Base-by-base conservation (phyloP, 2,113 vertebrate species). In the Sinocyclocheilus rhinocerous region DNA sequence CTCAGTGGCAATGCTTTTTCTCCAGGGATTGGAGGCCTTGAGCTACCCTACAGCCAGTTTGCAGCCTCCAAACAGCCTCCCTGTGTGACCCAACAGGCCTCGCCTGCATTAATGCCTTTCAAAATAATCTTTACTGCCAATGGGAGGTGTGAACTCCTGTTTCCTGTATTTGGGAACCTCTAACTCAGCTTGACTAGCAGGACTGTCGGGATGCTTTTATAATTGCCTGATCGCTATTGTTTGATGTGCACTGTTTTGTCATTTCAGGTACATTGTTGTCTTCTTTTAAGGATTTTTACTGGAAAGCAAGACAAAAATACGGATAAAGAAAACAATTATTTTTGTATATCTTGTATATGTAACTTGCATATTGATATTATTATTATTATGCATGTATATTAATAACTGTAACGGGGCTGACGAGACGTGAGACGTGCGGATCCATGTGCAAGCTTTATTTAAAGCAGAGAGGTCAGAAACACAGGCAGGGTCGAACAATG, bases 21-120 rank as follows among this genome's bases (percentile, higher is more conserved):
- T 93, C 93, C 24, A 0, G 91, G 92, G 94, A 94, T 90, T 65
- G 59, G 89, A 90, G 89, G 91, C 94, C 92, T 89, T 88, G 86
- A 93, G 94, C 94, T 93, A 92, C 92, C 93, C 91, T 87, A 88
- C 87, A 94, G 93, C 93, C 91, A 93, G 84, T 87, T 72, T 84
- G 87, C 91, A 91, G 80, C 59, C 84, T 33, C 29, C 29, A 33
- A 33, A 33, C 29, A 33, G 29, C 29, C 29, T 33, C 29, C 29
- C 86, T 91, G 89, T 87, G 79, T 87, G 88, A 90, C 93, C 91
- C 91, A 90, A 92, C 92, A 88, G 88, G 52, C 12, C 84, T 90
- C 55, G 86, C 90, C 93, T 90, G 90, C 91, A 90, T 92, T 91
- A 91, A 85, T 76, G 85, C 84, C 90, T 89, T 88, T 93, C 90